Evolutionary conservation across 2,797 vertebrate species (phyloP), one percentile per base, ranked within the genome.

Genomic region (Xenentodon cancila): DNA sequence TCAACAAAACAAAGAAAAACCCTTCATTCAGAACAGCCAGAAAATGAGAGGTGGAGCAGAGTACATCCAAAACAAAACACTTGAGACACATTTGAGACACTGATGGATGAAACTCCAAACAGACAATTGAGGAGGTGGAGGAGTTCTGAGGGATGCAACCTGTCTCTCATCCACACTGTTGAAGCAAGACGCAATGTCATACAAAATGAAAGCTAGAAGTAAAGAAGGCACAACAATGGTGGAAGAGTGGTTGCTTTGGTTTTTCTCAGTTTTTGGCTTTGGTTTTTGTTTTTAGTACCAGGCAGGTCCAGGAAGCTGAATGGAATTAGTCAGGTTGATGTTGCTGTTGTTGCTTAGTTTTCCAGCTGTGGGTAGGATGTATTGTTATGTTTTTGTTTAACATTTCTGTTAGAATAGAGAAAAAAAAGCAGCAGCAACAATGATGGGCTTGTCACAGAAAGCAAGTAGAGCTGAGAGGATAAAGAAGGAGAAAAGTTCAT

Each of bases 391-490:
- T 70, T 79, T 59, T 68, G 58, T 83, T 85, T 81, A 61, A 90
- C 86, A 91, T 91, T 90, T 95, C 91, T 91, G 94, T 95, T 94
- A 96, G 82, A 64, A 71, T 94, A 94, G 93, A 95, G 94, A 59
- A 83, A 94, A 95, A 96, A 93, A 96, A 96, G 95, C 94, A 96
- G 96, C 95, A 95, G 95, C 93, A 95, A 95, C 93, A 94, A 95
- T 95, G 94, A 93, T 95, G 94, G 92, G 93, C 93, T 92, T 86
- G 77, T 93, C 90, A 93, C 22, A 56, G 30, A 54, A 51, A 51
- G 51, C 34, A 79, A 50, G 60, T 22, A 40, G 18, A 77, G 15
- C 37, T 3, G 27, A 50, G 25, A 61, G 42, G 32, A 43, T 56
- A 53, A 44, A 19, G 2, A 46, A 6, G 64, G 61, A 46, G 15